Evolutionary conservation across 2,113 vertebrate genomes (phyloP).

Genomic region (Gymnorhina tibicen): DNA sequence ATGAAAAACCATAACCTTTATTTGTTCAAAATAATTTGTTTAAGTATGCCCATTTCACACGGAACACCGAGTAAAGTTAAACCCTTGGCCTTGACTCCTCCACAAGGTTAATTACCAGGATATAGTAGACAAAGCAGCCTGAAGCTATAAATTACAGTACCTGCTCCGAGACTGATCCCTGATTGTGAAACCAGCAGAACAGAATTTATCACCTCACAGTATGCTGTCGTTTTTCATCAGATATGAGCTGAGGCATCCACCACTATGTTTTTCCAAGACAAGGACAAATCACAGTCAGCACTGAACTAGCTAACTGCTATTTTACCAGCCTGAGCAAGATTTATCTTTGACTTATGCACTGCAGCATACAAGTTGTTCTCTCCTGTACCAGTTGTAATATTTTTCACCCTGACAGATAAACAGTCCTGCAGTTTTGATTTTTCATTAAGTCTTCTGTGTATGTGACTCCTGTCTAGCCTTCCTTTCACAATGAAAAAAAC

Average conservation of each 20-base stretch:
- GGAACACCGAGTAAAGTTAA: background rate
- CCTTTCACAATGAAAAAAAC: background rate
- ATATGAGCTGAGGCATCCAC: background rate
- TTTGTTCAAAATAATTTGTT: background rate
- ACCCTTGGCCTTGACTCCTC: background rate
- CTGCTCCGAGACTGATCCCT: background rate
- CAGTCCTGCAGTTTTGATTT: background rate
- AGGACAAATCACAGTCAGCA: background rate
- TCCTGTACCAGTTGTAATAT: background rate
- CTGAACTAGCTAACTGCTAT: background rate
- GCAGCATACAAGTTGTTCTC: background rate
- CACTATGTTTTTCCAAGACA: background rate
- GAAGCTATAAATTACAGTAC: background rate
- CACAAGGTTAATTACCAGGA: slow-evolving; percentile 4
- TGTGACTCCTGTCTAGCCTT: background rate
- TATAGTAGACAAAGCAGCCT: background rate
- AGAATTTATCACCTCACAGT: background rate
- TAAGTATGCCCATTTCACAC: background rate
- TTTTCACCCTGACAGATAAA: background rate
- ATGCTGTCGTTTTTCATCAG: background rate
- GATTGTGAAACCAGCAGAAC: background rate
- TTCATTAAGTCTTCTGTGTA: background rate
- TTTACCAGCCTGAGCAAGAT: background rate
- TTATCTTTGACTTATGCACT: background rate
- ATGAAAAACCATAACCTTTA: background rate